Conservation (phyloP, 2,888 invertebrate genomes). For the Eurois occulta region DNA sequence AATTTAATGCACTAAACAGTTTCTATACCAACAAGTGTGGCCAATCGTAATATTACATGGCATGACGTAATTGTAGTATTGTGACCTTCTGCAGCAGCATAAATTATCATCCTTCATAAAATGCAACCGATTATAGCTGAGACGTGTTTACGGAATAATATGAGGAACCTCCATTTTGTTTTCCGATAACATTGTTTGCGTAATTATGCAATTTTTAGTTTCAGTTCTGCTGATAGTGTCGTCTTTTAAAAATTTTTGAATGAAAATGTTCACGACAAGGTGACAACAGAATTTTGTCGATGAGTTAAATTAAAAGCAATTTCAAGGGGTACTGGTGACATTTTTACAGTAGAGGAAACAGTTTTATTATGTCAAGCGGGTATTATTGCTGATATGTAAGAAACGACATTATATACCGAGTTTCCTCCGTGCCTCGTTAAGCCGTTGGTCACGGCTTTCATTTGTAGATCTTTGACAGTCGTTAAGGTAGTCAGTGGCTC, state of each 20-base stretch:
- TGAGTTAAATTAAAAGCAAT: conserved; percentile 4
- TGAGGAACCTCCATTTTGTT: conserved; percentile 54
- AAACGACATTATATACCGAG: too few species aligned
- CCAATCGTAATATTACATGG: conserved; percentile 37
- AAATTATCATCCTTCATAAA: conserved; percentile 61
- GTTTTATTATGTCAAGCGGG: neutral
- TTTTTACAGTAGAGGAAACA: conserved; percentile 8
- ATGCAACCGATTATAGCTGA: conserved; percentile 49
- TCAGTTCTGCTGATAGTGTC: conserved; percentile 10
- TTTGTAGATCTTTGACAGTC: too few species aligned
- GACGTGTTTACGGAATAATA: conserved; percentile 41
- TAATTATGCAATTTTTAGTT: conserved; percentile 45
- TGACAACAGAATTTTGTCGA: neutral
- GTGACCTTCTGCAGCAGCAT: conserved; percentile 55
- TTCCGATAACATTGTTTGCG: conserved; percentile 70
- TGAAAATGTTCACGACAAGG: neutral
- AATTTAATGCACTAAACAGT: conserved; percentile 39
- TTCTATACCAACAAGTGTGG: conserved; percentile 44
- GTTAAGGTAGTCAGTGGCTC: too few species aligned
- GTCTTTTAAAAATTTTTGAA: neutral
- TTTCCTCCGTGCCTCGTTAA: too few species aligned
- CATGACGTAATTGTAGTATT: conserved; percentile 52
- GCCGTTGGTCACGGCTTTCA: too few species aligned
- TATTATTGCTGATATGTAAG: conserved; percentile 26
- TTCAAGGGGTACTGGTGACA: neutral